Evolutionary conservation across 2,113 vertebrate genomes (phyloP).

Genomic region (Actenoides lindsayi): DNA sequence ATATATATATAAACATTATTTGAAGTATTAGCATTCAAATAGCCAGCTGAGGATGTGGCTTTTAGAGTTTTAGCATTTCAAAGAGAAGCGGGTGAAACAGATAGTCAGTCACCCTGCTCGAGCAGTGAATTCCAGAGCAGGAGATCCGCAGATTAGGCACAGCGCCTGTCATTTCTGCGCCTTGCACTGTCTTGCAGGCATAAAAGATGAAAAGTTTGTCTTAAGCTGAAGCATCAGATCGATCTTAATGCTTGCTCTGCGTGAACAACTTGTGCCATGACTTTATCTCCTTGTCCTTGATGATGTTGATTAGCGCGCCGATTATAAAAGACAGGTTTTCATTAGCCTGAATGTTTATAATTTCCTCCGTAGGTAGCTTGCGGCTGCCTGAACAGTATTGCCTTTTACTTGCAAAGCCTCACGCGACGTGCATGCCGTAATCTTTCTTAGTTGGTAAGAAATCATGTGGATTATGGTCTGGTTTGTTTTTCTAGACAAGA

Average conservation of each 20-base stretch:
- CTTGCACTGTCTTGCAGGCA: not conserved
- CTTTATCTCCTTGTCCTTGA: constrained; percentile 14
- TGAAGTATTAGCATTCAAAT: constrained; percentile 21
- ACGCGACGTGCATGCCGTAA: not conserved
- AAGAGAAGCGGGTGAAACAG: constrained; percentile 36
- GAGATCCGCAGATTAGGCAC: constrained; percentile 46
- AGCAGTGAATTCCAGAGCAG: constrained; percentile 53
- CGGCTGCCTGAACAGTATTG: not conserved
- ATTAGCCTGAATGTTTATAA: not conserved
- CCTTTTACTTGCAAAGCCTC: not conserved
- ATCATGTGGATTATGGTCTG: constrained; percentile 21
- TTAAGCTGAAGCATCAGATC: not conserved
- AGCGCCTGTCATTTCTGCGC: not conserved
- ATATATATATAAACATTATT: not conserved
- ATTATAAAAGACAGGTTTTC: constrained; percentile 28
- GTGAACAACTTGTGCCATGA: not conserved
- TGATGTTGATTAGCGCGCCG: not conserved
- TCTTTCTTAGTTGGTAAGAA: not conserved
- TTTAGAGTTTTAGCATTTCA: constrained; percentile 59
- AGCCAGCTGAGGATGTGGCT: constrained; percentile 45
- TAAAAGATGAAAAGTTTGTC: constrained; percentile 36
- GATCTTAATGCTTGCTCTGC: not conserved
- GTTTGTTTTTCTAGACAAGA: constrained; percentile 81
- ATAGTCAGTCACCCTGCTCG: not conserved
- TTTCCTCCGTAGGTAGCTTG: not conserved